phyloP scores from a whole-genome alignment of 2,113 vertebrate species.

The Perca schrenkii region DNA sequence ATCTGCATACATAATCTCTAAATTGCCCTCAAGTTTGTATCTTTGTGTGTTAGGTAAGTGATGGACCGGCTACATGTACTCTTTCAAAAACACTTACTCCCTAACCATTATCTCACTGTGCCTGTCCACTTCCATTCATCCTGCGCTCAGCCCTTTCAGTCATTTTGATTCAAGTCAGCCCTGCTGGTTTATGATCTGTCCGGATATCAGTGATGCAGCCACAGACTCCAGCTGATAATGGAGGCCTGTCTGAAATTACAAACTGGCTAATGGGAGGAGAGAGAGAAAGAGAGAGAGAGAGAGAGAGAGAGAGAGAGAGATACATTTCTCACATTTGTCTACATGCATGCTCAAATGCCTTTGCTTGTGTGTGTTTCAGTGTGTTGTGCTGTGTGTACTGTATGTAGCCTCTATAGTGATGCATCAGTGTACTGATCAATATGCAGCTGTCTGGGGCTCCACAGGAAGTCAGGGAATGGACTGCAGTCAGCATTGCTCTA shows the following conservation, averaged over 20 bases:
- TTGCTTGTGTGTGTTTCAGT: conserved; percentile 24
- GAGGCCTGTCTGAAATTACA: conserved; percentile 66
- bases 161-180: conserved; percentile 21
- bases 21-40: neutral
- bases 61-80: neutral
- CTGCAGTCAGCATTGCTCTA: conserved; percentile 66
- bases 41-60: neutral
- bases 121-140: conserved; percentile 26
- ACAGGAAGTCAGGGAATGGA: conserved; percentile 76
- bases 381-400: conserved; percentile 15
- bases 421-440: conserved; percentile 72
- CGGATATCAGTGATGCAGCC: conserved; percentile 49
- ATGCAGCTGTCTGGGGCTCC: conserved; percentile 60
- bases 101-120: neutral
- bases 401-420: conserved; percentile 52
- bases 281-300: neutral
- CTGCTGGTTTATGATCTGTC: conserved; percentile 29
- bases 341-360: conserved; percentile 13
- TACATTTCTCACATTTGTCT: conserved; percentile 21
- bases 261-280: conserved; percentile 35
- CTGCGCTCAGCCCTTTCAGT: conserved; percentile 7
- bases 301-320: neutral
- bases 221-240: conserved; percentile 66
- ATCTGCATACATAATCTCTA: neutral
- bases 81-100: neutral